Evolutionary conservation across 2,113 vertebrate genomes (phyloP).

Genomic region (Megaceryle maxima): DNA sequence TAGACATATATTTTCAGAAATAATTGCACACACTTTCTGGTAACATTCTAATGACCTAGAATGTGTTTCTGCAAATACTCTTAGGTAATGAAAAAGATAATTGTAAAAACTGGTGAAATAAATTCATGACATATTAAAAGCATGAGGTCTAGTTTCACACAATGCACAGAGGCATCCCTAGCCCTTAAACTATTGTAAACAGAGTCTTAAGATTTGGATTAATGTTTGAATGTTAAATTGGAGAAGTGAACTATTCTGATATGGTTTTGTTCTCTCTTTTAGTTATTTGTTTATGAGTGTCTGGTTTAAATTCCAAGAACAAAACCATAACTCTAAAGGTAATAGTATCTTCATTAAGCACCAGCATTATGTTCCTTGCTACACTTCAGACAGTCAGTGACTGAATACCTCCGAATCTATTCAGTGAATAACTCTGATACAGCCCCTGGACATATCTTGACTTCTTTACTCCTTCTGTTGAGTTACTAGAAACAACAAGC

Average conservation of each 20-base stretch:
- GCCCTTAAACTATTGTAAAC: neutral
- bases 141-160: neutral
- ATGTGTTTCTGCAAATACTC: neutral
- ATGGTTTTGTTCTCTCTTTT: neutral
- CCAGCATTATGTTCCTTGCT: slow-evolving; percentile 28
- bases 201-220: neutral
- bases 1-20: neutral
- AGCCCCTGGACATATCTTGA: slow-evolving; percentile 1
- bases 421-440: neutral
- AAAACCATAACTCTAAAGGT: neutral
- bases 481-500: slow-evolving; percentile 38
- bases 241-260: neutral
- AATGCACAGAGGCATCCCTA: neutral
- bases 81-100: neutral
- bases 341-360: neutral
- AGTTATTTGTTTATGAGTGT: neutral
- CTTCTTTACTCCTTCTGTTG: slow-evolving; percentile 41
- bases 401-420: slow-evolving; percentile 26
- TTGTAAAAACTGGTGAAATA: neutral
- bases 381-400: slow-evolving; percentile 13
- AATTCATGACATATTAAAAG: neutral
- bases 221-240: neutral
- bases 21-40: neutral
- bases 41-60: neutral
- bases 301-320: neutral